Evolutionary conservation across 1,140 invertebrate species (phyloP), one percentile per base, ranked within the genome.

Genomic region (Bombus haemorrhoidalis): DNA sequence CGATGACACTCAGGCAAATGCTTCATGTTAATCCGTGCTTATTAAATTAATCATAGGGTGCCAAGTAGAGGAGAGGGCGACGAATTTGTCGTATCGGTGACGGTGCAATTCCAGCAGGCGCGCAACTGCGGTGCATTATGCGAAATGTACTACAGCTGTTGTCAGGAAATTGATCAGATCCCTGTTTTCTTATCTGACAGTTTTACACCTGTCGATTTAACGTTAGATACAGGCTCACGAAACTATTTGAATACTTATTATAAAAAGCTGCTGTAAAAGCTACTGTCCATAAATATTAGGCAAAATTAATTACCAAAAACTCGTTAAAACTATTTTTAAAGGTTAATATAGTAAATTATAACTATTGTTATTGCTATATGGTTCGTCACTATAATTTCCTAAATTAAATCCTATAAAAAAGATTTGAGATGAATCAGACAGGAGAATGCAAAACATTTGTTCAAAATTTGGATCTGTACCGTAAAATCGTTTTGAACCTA

Each of bases 101-200:
- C 81, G 77, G 22, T 22, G 69, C 71, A 43, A 74, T 90, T 57
- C 69, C 77, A 59, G 32, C 83, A 37, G 47, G 47, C 34, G 18
- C 74, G 64, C 71, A 86, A 89, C 62, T 86, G 80, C 66, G 74
- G 32, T 69, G 78, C 91, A 90, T 88, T 88, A 89, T 86, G 90
- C 89, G 83, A 90, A 92, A 83, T 89, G 57, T 72, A 66, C 77
- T 89, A 78, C 92, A 93, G 91, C 91, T 92, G 92, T 86, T 92
- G 90, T 91, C 90, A 86, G 86, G 89, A 91, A 93, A 93, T 92
- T 91, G 89, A 93, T 94, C 90, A 91, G 88, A 66, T 87, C 72
- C 76, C 83, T 87, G 87, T 92, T 90, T 89, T 91, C 90, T 87
- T 15, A 92, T 90, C 68, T 64, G 25, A 75, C 62, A 64, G 85